Base-by-base conservation (phyloP, 2,888 invertebrate species). In the Idaea straminata region DNA sequence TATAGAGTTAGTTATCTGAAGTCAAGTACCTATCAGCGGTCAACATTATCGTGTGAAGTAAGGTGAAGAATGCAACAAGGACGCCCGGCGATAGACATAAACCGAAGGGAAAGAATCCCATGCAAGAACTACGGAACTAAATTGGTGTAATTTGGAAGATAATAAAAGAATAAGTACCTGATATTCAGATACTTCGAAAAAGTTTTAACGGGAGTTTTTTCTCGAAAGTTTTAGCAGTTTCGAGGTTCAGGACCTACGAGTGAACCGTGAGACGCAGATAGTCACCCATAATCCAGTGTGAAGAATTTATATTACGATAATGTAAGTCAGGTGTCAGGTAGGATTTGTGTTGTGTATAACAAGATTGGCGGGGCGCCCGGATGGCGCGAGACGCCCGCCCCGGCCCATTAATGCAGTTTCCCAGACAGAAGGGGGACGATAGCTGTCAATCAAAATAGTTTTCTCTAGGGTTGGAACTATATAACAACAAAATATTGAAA, bases 341-440 rank as follows among this genome's bases (percentile, higher is more conserved):
- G 47, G 47, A 47, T 47, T 47, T 47, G 47, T 47, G 10, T 10
- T 47, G 47, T 47, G 47, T 47, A 13, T 47, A 13, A 47, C 47
- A 13, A 10, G 47, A 13, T 47, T 47, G 13, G 47, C n/a, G 59
- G 10, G 59, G 68, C 72, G 72, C 72, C 68, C 62, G 57, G 68
- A 58, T 65, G 83, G 82, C 85, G 86, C 86, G 65, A 72, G 58
- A 65, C 68, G 77, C 86, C 82, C 83, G 80, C 70, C 81, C 75
- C 69, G 76, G 75, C 69, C 79, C 78, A 81, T 84, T 82, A 84
- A 79, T 84, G 82, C 81, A 88, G 84, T 86, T 86, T 83, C 10
- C 35, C 64, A 62, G 68, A 61, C 64, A 59, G 61, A 36, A 35
- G 57, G 64, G 58, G n/a, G 59, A 59, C 64, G 62, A 61, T 66